Base-by-base conservation (phyloP, 2,797 vertebrate genomes). In the Danio kyathit region DNA sequence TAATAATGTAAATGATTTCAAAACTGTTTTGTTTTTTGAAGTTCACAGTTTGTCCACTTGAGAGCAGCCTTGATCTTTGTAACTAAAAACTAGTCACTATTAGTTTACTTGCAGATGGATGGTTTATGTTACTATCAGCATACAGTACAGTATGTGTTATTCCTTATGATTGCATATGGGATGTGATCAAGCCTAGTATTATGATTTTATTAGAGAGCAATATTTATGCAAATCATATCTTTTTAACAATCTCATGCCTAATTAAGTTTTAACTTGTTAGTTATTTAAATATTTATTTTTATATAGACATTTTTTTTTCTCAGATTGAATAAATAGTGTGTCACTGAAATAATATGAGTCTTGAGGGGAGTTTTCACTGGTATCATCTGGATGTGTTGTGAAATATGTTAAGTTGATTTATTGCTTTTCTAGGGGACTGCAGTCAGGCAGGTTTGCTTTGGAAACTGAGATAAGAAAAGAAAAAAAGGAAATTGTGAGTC, bases 51-150 rank as follows among this genome's bases (percentile, higher is more conserved):
- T 0, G 41, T 14, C 74, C 84, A 49, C 21, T 56, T 49, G 84
- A 63, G 78, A 57, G 74, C 85, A 86, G 72, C 76, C 59, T 81
- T 83, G 72, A 44, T 79, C 60, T 75, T 60, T 81, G 12, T 49
- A 5, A 57, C 51, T 61, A 6, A 7, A 11, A 54, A 51, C 40
- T 11, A 6, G 12, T 76, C 12, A 44, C n/a, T 14, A 41, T 21
- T 5, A 19, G 17, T 74, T 49, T 43, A 5, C 13, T 12, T 29
- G 0, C 6, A 29, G 6, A 41, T 17, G 2, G 65, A 54, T 6
- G 17, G n/a, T 65, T 65, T 13, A 76, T 76, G 49, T 54, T 54
- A 44, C 40, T 17, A n/a, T 44, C 6, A 76, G 9, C 17, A n/a
- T n/a, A n/a, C n/a, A n/a, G n/a, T 10, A 46, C 1, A 29, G 29